Evolutionary conservation across 2,888 invertebrate genomes (phyloP).

Genomic region (Nomada hirtipes): DNA sequence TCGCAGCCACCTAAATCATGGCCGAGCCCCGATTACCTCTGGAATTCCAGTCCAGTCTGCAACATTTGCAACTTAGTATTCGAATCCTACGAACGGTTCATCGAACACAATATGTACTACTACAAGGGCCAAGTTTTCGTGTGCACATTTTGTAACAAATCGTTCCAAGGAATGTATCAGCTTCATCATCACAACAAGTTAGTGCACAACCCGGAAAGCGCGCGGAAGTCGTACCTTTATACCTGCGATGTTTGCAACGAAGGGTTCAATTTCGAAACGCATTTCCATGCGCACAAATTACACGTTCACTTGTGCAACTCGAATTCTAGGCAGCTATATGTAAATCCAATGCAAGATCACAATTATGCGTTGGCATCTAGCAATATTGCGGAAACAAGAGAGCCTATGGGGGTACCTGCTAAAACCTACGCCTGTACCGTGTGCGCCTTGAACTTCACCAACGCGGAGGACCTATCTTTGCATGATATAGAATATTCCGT

Average conservation of each 20-base stretch:
- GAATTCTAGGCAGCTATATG: background rate
- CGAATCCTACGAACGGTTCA: conserved; percentile 57
- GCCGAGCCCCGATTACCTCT: background rate
- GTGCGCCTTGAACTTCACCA: conserved; percentile 63
- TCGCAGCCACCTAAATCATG: background rate
- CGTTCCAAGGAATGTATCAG: conserved; percentile 66
- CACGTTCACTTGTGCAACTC: conserved; percentile 66
- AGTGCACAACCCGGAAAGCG: conserved; percentile 58
- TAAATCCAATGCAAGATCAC: conserved; percentile 10
- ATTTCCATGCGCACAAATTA: conserved; percentile 70
- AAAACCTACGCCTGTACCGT: conserved; percentile 51
- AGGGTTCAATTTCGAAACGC: conserved; percentile 68
- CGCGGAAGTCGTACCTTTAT: conserved; percentile 50
- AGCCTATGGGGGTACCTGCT: background rate
- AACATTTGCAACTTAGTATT: conserved; percentile 68
- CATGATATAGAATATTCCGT: conserved; percentile 64
- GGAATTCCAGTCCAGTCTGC: conserved; percentile 44
- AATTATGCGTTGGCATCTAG: conserved; percentile 1
- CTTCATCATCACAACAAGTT: conserved; percentile 71
- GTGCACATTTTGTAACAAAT: conserved; percentile 63
- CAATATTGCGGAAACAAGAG: background rate
- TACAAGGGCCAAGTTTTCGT: conserved; percentile 49
- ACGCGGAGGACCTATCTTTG: conserved; percentile 31
- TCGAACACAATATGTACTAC: conserved; percentile 72
- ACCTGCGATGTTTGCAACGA: conserved; percentile 68